phyloP scores from a whole-genome alignment of 1,140 invertebrate species.

The Pantala flavescens region DNA sequence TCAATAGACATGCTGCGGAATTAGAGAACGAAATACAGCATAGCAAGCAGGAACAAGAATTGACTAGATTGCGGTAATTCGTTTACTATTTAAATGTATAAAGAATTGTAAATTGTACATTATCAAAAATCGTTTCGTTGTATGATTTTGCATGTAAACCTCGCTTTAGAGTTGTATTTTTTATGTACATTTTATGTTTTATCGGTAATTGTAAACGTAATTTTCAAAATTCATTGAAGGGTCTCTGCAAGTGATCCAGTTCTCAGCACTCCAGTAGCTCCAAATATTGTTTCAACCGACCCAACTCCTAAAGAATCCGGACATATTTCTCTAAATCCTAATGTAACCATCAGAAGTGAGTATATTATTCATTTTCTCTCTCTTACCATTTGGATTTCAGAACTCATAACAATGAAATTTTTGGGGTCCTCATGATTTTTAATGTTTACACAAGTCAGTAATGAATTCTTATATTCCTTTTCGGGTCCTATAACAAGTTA shows the following conservation, averaged over 20 bases:
- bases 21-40: slow-evolving; percentile 57
- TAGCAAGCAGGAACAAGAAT: slow-evolving; percentile 68
- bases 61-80: slow-evolving; percentile 59
- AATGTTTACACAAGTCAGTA: no score
- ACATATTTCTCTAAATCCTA: neutral
- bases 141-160: no score
- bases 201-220: slow-evolving; percentile 15
- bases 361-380: no score
- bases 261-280: neutral
- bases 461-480: no score
- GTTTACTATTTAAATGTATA: neutral
- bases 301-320: neutral
- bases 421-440: no score
- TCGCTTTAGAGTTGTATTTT: no score
- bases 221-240: neutral
- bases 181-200: no score
- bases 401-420: no score
- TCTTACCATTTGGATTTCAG: no score
- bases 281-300: neutral
- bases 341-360: neutral
- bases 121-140: no score
- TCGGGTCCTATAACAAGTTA: no score
- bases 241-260: neutral
- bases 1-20: slow-evolving; percentile 49
- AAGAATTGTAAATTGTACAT: no score